These are phyloP conservation scores for Callosobruchus maculatus DNA, from an alignment of 2,888 invertebrate species.

Conservation along the genomic window DNA sequence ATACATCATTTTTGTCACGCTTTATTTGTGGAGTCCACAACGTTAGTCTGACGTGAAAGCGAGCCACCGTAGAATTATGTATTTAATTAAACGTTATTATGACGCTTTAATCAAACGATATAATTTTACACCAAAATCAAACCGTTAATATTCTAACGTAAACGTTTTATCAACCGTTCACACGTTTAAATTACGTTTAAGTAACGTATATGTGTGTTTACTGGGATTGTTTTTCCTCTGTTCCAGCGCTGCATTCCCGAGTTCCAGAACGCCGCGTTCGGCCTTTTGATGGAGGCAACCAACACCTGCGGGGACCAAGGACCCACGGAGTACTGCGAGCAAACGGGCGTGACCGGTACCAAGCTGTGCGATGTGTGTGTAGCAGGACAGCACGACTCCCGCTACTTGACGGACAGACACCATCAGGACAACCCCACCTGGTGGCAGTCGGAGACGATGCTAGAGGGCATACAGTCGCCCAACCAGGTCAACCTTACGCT, in stretches of 20 bases:
- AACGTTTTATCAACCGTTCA: too few relatives aligned
- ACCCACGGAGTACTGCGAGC: slow-evolving; percentile 81
- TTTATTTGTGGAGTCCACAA: too few relatives aligned
- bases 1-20: too few relatives aligned
- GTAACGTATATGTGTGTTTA: too few relatives aligned
- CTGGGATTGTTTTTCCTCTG: too few relatives aligned
- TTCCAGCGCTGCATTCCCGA: slow-evolving; percentile 90
- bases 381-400: slow-evolving; percentile 64
- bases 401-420: slow-evolving; percentile 87
- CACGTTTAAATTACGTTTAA: too few relatives aligned
- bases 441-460: slow-evolving; percentile 99
- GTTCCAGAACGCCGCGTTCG: slow-evolving; percentile 94
- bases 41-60: too few relatives aligned
- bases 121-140: too few relatives aligned
- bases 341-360: slow-evolving; percentile 70
- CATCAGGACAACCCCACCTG: slow-evolving; percentile 87
- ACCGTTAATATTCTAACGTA: too few relatives aligned
- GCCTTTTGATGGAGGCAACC: slow-evolving; percentile 83
- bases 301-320: slow-evolving; percentile 91
- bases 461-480: slow-evolving; percentile 86
- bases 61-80: too few relatives aligned
- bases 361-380: slow-evolving; percentile 82
- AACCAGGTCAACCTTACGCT: slow-evolving; percentile 78
- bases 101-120: too few relatives aligned
- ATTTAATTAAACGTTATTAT: too few relatives aligned